A percentile compares a stretch with the other conserved stretches of the same genome.
Evolutionary conservation across 2,797 vertebrate genomes (phyloP).

Genomic region (Ciconia nigra): DNA sequence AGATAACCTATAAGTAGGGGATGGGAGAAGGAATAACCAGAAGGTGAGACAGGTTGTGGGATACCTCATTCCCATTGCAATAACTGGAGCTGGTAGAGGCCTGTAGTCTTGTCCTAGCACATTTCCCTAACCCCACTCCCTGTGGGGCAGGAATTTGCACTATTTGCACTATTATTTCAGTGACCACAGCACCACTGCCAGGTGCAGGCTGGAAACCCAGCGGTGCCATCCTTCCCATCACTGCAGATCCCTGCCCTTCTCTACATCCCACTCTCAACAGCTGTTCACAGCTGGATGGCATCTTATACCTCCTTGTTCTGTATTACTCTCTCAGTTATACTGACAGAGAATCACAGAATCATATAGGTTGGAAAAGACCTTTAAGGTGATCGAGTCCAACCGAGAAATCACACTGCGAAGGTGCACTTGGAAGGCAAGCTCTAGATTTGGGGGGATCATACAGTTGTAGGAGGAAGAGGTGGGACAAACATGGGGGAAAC

Average conservation of each 20-base stretch:
- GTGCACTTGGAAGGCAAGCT: background rate
- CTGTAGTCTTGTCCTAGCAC: background rate
- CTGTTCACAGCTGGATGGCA: background rate
- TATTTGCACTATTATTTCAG: background rate
- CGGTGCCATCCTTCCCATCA: background rate
- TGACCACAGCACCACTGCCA: background rate
- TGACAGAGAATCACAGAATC: background rate
- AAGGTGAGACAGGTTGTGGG: background rate
- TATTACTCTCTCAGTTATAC: background rate
- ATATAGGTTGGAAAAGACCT: no score
- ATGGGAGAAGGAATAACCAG: background rate
- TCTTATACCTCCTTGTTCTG: background rate
- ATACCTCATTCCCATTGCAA: rapidly evolving
- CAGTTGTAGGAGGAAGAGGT: background rate
- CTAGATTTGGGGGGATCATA: background rate
- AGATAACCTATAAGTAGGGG: background rate
- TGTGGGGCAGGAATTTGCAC: background rate
- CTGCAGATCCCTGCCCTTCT: background rate
- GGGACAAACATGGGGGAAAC: background rate
- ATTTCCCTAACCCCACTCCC: background rate
- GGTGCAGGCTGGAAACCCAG: background rate
- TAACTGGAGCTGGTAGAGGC: background rate
- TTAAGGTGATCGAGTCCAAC: no score
- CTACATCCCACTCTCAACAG: background rate
- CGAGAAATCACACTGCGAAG: rapidly evolving